phyloP scores from a whole-genome alignment of 2,113 vertebrate species.

The Phyllostomus hastatus region DNA sequence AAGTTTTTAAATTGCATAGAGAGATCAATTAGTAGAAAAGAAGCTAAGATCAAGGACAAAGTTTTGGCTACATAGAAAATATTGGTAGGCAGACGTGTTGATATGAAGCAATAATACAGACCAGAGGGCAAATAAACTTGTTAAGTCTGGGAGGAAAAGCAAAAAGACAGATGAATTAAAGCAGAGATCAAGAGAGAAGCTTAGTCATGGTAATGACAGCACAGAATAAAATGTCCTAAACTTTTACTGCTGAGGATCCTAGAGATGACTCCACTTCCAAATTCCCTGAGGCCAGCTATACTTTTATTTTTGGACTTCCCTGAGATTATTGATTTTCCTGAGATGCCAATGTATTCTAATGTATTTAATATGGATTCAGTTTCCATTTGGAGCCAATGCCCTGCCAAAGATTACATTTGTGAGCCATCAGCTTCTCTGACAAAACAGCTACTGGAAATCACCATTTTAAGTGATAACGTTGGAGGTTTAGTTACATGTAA shows the following conservation, averaged over 20 bases:
- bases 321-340: not conserved
- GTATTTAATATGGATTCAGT: constrained; percentile 18
- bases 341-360: not conserved
- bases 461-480: not conserved
- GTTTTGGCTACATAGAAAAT: not conserved
- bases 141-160: not conserved
- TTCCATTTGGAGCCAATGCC: not conserved
- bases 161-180: not conserved
- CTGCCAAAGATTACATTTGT: not conserved
- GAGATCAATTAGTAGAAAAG: not conserved
- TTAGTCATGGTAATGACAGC: not conserved
- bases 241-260: not conserved
- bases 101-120: not conserved
- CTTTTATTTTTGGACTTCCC: not conserved
- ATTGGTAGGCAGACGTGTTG: not conserved
- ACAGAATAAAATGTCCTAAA: not conserved
- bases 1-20: not conserved
- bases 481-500: not conserved
- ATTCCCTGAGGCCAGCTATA: not conserved
- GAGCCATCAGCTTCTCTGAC: not conserved
- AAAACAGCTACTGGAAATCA: not conserved
- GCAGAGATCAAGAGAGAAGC: not conserved
- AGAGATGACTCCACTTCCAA: not conserved
- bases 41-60: not conserved
- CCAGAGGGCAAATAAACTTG: not conserved